Base-by-base conservation (phyloP, 2,113 vertebrate genomes). In the Marmota flaviventris region DNA sequence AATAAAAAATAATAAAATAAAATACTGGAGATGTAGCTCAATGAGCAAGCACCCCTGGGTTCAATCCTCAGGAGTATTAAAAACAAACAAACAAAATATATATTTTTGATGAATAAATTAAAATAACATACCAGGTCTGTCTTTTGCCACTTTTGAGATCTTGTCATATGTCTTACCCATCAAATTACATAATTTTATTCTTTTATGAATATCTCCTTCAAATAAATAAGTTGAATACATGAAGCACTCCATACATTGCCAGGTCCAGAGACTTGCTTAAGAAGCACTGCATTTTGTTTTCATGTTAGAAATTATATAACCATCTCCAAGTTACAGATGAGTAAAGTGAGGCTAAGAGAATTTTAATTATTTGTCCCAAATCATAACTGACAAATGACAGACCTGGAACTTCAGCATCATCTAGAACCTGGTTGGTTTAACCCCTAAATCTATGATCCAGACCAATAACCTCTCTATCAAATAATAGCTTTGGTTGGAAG, bases 281-380 rank as follows among this genome's bases (percentile, higher is more conserved):
- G 22, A 85, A 89, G 14, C 27, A 79, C 4, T 27, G 6, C 7
- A 32, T 81, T 45, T 93, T 32, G 39, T 24, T 96, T 94, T 84
- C 45, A 77, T 48, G 82, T 92, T 61, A 45, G 29, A 85, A 93
- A 76, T 92, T 67, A 63, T 51, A 63, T 79, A 65, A 63, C 53
- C 11, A 76, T 18, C 27, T 86, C 16, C 39, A 70, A 56, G 18
- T 78, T 92, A 78, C 4, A 90, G 61, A 25, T 42, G 4, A 81
- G 16, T 85, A 83, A 92, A 94, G 18, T 51, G 32, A 92, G 42
- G 20, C 34, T 77, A 34, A 29, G 45, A 58, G 17, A 75, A 34
- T 24, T 1, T 75, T 58, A 73, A 58, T 76, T 78, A 85, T 72
- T 69, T 94, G 18, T 8, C 17, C 24, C 22, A 56, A 69, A 85